These are phyloP conservation scores for Myathropa florea DNA, from an alignment of 2,888 invertebrate species.

Conservation along the genomic window DNA sequence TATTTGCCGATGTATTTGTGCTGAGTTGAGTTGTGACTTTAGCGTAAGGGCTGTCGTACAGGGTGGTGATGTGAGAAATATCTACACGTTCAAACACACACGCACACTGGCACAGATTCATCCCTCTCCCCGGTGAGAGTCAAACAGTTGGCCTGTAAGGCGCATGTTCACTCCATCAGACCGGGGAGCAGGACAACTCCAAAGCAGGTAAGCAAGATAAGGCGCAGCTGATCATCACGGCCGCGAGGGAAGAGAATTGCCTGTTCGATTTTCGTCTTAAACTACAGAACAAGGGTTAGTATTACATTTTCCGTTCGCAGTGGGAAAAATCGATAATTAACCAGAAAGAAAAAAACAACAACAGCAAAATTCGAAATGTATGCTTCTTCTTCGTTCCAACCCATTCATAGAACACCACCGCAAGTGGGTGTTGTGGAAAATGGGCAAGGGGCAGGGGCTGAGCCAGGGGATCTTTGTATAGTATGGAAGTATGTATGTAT, in stretches of 20 bases:
- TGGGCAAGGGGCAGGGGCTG: background rate
- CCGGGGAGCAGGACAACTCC: constrained; percentile 59
- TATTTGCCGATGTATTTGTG: constrained; percentile 28
- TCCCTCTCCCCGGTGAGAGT: background rate
- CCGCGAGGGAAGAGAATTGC: constrained; percentile 26
- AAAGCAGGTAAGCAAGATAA: constrained; percentile 63
- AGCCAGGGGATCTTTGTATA: background rate
- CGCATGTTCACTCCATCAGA: constrained; percentile 55
- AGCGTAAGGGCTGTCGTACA: constrained; percentile 43
- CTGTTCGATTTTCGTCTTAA: constrained; percentile 54
- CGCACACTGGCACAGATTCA: background rate
- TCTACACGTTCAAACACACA: constrained; percentile 25
- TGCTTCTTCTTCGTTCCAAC: constrained; percentile 16
- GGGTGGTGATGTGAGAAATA: constrained; percentile 28
- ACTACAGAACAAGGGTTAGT: constrained; percentile 20
- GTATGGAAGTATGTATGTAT: background rate
- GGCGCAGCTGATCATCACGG: constrained; percentile 65
- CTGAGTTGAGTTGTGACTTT: constrained; percentile 56
- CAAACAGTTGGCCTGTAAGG: background rate
- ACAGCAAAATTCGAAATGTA: constrained; percentile 11
- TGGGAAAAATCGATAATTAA: constrained; percentile 61
- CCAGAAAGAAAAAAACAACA: constrained; percentile 2
- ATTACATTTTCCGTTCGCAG: constrained; percentile 17
- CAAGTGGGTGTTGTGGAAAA: constrained; percentile 3
- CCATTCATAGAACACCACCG: constrained; percentile 39